phyloP scores from a whole-genome alignment of 2,797 vertebrate genomes.

The Craterocephalus amniculus region DNA sequence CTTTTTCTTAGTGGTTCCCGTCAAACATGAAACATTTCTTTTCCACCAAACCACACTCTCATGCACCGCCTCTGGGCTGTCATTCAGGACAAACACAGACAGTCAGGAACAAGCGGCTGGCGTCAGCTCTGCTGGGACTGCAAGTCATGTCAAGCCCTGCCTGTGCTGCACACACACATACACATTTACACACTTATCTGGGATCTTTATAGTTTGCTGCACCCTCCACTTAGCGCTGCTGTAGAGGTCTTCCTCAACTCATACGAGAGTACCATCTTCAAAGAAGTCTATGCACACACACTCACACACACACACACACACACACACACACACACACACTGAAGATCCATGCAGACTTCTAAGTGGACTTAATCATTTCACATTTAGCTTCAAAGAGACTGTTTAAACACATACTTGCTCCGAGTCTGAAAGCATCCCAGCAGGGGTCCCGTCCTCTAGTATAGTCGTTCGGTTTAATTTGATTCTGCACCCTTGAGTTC shows the following conservation, averaged over 20 bases:
- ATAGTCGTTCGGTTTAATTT: slow-evolving; percentile 51
- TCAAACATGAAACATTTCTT: slow-evolving; percentile 76
- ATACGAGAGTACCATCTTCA: slow-evolving; percentile 71
- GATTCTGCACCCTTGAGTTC: slow-evolving; percentile 46
- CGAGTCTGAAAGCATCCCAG: slow-evolving; percentile 59
- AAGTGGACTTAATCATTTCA: slow-evolving; percentile 75
- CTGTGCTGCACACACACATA: slow-evolving; percentile 52
- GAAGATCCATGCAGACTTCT: slow-evolving; percentile 60
- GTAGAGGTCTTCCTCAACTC: slow-evolving; percentile 82
- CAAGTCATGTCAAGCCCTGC: slow-evolving; percentile 81
- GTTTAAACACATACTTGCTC: slow-evolving; percentile 71
- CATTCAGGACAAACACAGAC: slow-evolving; percentile 78
- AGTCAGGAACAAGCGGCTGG: slow-evolving; percentile 74
- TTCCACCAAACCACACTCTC: slow-evolving; percentile 66
- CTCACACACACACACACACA: slow-evolving; percentile 38
- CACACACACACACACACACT: slow-evolving; percentile 49
- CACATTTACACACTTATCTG: slow-evolving; percentile 71
- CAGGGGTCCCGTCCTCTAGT: slow-evolving; percentile 52
- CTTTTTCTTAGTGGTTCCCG: slow-evolving; percentile 70
- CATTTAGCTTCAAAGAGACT: slow-evolving; percentile 79
- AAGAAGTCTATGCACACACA: slow-evolving; percentile 52
- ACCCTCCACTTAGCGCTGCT: slow-evolving; percentile 83
- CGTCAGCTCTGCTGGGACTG: slow-evolving; percentile 71
- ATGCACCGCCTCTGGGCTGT: slow-evolving; percentile 72
- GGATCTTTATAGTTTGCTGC: slow-evolving; percentile 85